phyloP scores from a whole-genome alignment of 2,797 vertebrate species.

The Peromyscus eremicus region DNA sequence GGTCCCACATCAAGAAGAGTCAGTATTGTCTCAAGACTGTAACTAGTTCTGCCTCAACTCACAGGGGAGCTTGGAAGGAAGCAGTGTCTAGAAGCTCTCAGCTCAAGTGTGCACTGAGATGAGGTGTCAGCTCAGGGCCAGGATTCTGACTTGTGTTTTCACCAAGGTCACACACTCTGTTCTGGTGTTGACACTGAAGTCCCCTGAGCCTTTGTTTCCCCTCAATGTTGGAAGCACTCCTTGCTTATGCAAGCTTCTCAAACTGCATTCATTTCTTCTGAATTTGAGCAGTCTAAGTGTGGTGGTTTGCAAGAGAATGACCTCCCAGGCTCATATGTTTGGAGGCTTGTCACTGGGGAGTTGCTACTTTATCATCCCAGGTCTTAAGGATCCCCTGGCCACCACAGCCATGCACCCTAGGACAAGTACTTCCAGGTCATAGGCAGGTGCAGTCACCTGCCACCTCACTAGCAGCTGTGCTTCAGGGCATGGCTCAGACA shows the following conservation, averaged over 20 bases:
- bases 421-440: no score
- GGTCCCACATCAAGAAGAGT: no score
- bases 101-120: not conserved
- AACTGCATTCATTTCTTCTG: not conserved
- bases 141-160: not conserved
- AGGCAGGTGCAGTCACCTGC: no score
- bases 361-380: no score
- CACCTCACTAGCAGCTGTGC: no score
- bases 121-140: not conserved
- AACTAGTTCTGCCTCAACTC: no score
- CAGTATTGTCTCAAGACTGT: not conserved
- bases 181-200: not conserved
- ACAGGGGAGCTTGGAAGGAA: not conserved
- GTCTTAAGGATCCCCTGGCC: no score
- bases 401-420: no score
- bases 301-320: not conserved
- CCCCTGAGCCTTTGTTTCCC: not conserved
- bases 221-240: not conserved
- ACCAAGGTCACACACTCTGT: not conserved
- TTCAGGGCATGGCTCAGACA: no score
- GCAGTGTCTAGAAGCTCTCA: not conserved
- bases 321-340: not conserved
- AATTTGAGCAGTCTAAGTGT: not conserved
- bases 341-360: not conserved
- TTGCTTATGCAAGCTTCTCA: not conserved